These are phyloP conservation scores for Timema cristinae DNA, from an alignment of 2,888 invertebrate species.

Conservation along the genomic window DNA sequence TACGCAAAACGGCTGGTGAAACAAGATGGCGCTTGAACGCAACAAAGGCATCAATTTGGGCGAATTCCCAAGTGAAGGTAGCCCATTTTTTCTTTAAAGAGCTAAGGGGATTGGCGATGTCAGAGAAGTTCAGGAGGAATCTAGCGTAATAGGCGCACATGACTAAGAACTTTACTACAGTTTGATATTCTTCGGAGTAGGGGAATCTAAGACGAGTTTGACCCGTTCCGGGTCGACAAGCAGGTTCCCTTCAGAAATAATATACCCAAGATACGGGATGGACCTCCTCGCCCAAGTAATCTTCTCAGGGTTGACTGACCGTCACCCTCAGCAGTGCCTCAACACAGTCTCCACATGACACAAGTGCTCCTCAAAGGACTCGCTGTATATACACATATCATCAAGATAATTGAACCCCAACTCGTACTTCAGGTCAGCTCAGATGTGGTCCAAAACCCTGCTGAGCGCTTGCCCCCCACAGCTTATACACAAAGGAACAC, in stretches of 20 bases:
- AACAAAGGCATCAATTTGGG: background rate
- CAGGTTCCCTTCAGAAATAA: background rate
- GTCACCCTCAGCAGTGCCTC: background rate
- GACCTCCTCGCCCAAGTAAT: background rate
- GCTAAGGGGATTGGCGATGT: background rate
- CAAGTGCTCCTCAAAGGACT: background rate
- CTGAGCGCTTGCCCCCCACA: slow-evolving; percentile 1
- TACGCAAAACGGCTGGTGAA: no score
- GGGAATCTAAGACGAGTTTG: background rate
- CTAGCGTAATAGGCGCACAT: background rate
- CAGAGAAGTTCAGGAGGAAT: background rate
- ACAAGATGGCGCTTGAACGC: no score
- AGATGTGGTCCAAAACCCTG: background rate
- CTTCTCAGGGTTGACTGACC: background rate
- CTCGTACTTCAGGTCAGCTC: background rate
- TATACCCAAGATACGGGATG: background rate
- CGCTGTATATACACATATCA: background rate
- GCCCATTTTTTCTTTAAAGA: background rate
- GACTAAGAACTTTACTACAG: background rate
- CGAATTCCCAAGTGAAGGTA: background rate
- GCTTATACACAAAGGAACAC: background rate
- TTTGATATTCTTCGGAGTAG: background rate
- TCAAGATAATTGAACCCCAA: background rate
- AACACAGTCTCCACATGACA: background rate
- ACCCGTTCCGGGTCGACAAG: background rate